Conservation (phyloP, 2,888 invertebrate genomes). For the Nephrocerus scutellatus region DNA sequence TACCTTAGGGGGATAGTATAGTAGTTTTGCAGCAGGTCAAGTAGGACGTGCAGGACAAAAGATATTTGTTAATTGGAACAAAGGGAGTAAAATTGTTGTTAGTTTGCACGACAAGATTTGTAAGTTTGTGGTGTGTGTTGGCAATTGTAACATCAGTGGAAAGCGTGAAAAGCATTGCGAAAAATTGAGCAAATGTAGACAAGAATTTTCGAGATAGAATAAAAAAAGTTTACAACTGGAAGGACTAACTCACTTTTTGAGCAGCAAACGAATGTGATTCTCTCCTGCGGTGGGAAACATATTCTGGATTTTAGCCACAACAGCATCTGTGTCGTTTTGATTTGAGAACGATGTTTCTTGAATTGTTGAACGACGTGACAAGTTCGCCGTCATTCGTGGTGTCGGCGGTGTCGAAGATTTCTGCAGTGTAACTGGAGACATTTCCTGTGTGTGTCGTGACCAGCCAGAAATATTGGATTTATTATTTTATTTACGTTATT, state of each 20-base stretch:
- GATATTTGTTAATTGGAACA: conserved; percentile 22
- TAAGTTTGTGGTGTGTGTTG: conserved; percentile 6
- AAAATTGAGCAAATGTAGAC: background rate
- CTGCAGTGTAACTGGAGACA: conserved; percentile 42
- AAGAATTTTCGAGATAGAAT: background rate
- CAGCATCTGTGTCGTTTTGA: conserved; percentile 62
- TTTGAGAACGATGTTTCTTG: conserved; percentile 60
- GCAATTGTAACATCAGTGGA: conserved; percentile 3
- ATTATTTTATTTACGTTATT: conserved; percentile 9
- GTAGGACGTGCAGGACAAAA: conserved; percentile 1
- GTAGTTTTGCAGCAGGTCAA: background rate
- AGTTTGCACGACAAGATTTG: conserved; percentile 3
- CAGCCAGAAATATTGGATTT: too few species aligned
- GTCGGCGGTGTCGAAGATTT: conserved; percentile 30
- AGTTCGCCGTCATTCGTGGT: conserved; percentile 34
- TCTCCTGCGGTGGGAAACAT: conserved; percentile 90
- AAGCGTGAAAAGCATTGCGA: conserved; percentile 19
- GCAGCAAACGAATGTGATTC: conserved; percentile 74
- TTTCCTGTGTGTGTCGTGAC: conserved; percentile 41
- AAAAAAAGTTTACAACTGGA: background rate
- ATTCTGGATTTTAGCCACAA: conserved; percentile 72
- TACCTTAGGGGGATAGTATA: conserved; percentile 54
- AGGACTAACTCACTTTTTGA: conserved; percentile 71
- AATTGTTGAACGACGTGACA: conserved; percentile 45
- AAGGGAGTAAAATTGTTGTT: conserved; percentile 5